Base-by-base conservation (phyloP, 2,888 invertebrate species). In the Cantharis lateralis region DNA sequence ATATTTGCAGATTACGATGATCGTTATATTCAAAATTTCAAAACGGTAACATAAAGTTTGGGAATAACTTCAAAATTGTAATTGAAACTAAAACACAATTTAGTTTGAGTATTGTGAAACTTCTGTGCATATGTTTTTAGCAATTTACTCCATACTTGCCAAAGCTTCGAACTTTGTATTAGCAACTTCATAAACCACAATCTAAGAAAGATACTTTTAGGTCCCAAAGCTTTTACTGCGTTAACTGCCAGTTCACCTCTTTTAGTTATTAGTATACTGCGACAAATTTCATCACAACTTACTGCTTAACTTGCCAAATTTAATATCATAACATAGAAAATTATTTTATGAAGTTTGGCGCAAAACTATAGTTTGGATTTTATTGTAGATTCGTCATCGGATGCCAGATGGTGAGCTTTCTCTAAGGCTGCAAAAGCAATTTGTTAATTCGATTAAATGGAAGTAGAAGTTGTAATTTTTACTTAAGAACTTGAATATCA, bases 401-500 rank as follows among this genome's bases (percentile, higher is more conserved):
- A n/a, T 9, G 48, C 48, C 48, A 48, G 48, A 48, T 48, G 48
- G n/a, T 48, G n/a, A 48, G 48, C 48, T 48, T 48, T n/a, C 4
- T 32, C 4, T 3, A n/a, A n/a, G 1, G n/a, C 32, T 64, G 20
- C 7, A 13, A 18, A 64, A 64, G 64, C 20, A 64, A 64, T 64
- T 20, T 66, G 20, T 66, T 66, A 66, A 20, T 66, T 18, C 1
- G 9, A n/a, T 66, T 66, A 20, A 66, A 66, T 2, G 10, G n/a
- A 24, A 11, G 16, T 20, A 11, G 16, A 18, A n/a, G 13, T 28
- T 66, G 5, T 9, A 24, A 24, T 24, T 66, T 20, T 13, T 68
- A 15, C 62, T 61, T 15, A 28, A 13, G 11, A 72, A 77, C 66
- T 77, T 70, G 66, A 72, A 71, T 72, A 78, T 72, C 75, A 73